Evolutionary conservation across 2,888 invertebrate species (phyloP).

Genomic region (Sphaeridia pumilis): DNA sequence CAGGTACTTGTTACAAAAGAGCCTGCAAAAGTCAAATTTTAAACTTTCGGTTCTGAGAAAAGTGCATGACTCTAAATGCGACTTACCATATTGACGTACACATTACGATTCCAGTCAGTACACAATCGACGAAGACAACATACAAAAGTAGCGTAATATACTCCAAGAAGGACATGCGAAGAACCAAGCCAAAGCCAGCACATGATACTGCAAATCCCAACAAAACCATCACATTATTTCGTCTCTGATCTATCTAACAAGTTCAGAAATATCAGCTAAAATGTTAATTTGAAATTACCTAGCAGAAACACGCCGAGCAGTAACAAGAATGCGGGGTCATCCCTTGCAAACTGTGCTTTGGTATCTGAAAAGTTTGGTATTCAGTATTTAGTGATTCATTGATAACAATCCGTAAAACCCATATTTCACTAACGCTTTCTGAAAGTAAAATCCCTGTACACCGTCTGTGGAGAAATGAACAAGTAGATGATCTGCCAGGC

Average conservation of each 20-base stretch:
- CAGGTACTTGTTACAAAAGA: slow-evolving; percentile 65
- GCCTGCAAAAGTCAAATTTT: slow-evolving; percentile 47
- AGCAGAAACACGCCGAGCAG: slow-evolving; percentile 73
- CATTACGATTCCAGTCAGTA: slow-evolving; percentile 71
- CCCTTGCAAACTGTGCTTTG: slow-evolving; percentile 95
- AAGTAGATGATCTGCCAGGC: slow-evolving; percentile 98
- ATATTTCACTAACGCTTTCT: slow-evolving; percentile 69
- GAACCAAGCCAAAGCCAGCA: slow-evolving; percentile 70
- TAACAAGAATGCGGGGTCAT: slow-evolving; percentile 96
- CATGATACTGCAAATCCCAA: slow-evolving; percentile 59
- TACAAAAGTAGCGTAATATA: slow-evolving; percentile 76
- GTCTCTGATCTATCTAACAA: not conserved
- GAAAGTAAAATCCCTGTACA: slow-evolving; percentile 93
- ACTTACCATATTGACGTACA: slow-evolving; percentile 76
- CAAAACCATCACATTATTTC: not conserved
- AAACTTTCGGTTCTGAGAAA: not conserved
- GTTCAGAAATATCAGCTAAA: not conserved
- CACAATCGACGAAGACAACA: slow-evolving; percentile 88
- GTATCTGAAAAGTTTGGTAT: slow-evolving; percentile 81
- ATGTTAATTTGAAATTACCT: slow-evolving; percentile 44
- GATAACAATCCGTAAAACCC: not conserved
- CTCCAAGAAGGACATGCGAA: slow-evolving; percentile 55
- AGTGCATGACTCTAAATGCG: not conserved
- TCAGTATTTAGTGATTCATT: too few relatives aligned
- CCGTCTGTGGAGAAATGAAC: slow-evolving; percentile 88